Percentiles rank a stretch among this genome's conserved stretches.
Evolutionary conservation across 2,797 vertebrate species (phyloP).

Genomic region (Gallinago nigripennis): DNA sequence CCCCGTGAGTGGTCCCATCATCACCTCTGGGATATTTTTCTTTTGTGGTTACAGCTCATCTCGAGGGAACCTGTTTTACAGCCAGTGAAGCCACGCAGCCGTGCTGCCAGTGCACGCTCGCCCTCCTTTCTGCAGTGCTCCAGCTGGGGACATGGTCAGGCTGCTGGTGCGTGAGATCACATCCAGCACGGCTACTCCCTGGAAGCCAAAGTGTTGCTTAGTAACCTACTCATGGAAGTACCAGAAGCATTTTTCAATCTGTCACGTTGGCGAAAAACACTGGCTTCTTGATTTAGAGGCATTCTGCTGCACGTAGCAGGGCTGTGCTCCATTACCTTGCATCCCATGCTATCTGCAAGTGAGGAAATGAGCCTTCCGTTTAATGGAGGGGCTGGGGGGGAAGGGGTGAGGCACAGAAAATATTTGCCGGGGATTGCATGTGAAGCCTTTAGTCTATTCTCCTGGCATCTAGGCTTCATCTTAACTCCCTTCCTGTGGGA

Average conservation of each 20-base stretch:
- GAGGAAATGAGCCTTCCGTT: not conserved
- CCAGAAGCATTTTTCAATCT: slow-evolving; percentile 70
- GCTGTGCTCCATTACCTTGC: slow-evolving; percentile 54
- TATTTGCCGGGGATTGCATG: not conserved
- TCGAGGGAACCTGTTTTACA: not conserved
- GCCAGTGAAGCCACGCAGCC: not conserved
- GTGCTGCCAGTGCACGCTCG: not conserved
- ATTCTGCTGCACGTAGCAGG: slow-evolving; percentile 13
- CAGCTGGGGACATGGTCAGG: slow-evolving; percentile 59
- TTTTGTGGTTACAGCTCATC: not conserved
- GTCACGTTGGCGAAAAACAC: slow-evolving; percentile 50
- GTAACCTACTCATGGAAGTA: slow-evolving; percentile 66
- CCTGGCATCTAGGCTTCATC: not conserved
- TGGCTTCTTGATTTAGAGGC: slow-evolving; percentile 64
- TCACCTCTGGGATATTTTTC: not conserved
- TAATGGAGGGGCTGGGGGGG: not conserved
- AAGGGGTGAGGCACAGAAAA: not conserved
- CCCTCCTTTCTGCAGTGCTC: not conserved
- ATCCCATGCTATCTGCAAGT: not conserved
- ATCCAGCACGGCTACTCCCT: slow-evolving; percentile 56
- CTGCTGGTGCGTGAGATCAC: slow-evolving; percentile 34
- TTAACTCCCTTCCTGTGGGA: slow-evolving; percentile 11
- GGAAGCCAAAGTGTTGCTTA: slow-evolving; percentile 71
- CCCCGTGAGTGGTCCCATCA: rapidly evolving
- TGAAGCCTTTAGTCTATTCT: slow-evolving; percentile 25